Percentiles rank a stretch among this genome's conserved stretches.
Evolutionary conservation across 1,140 invertebrate species (phyloP).

Genomic region (Drosophila suzukii): DNA sequence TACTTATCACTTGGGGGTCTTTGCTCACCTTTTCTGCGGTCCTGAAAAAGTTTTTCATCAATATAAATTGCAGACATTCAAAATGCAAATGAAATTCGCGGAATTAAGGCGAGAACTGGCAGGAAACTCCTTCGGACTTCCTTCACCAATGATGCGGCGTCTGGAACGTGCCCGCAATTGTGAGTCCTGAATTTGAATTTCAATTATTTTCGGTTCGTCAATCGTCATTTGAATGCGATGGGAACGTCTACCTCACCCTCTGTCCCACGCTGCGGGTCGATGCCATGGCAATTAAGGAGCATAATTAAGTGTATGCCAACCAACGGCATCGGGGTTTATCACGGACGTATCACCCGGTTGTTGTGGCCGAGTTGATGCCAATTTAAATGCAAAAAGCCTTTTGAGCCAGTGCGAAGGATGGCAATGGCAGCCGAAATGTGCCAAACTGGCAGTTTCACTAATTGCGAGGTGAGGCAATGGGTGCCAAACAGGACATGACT

Average conservation of each 20-base stretch:
- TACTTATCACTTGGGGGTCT: neutral
- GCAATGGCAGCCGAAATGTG: slow-evolving; percentile 51
- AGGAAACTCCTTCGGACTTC: slow-evolving; percentile 14
- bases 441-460: slow-evolving; percentile 72
- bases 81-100: slow-evolving; percentile 49
- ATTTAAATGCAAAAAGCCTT: slow-evolving; percentile 78
- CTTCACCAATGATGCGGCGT: slow-evolving; percentile 12
- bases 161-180: slow-evolving; percentile 39
- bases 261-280: slow-evolving; percentile 39
- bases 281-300: slow-evolving; percentile 69
- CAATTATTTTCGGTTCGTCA: slow-evolving; percentile 65
- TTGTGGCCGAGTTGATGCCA: slow-evolving; percentile 46
- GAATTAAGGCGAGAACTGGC: slow-evolving; percentile 30
- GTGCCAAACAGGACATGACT: slow-evolving; percentile 30
- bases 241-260: slow-evolving; percentile 18
- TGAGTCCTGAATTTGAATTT: slow-evolving; percentile 63
- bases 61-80: slow-evolving; percentile 27
- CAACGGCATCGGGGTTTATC: slow-evolving; percentile 35
- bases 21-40: neutral
- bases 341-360: slow-evolving; percentile 32
- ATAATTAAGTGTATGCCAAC: slow-evolving; percentile 69
- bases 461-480: slow-evolving; percentile 42
- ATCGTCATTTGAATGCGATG: slow-evolving; percentile 53
- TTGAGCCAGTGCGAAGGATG: slow-evolving; percentile 45
- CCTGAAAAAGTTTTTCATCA: slow-evolving; percentile 19